Evolutionary conservation across 2,113 vertebrate genomes (phyloP), one percentile per base, ranked within the genome.

Genomic region (Bufo gargarizans): DNA sequence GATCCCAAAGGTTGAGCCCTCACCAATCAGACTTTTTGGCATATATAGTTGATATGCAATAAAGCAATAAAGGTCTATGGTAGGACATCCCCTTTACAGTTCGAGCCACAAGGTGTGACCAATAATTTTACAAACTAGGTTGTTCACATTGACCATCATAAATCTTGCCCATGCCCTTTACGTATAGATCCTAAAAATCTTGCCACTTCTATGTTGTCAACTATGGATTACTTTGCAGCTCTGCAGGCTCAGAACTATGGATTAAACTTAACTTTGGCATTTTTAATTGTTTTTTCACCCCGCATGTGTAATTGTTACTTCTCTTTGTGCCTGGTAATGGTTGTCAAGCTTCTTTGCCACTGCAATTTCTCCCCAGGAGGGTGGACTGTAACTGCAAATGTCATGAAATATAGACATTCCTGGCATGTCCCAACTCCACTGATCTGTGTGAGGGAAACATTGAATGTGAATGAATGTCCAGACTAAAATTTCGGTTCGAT

Each of bases 331-430:
- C 49, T 53, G 49, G 76, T 74, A 74, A 47, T 74, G 71, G 71
- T 74, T 74, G 71, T 72, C 45, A 49, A 33, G 43, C 43, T 8
- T 74, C 76, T 53, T 19, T 53, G 47, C 47, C 1, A 20, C 17
- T 77, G 47, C 49, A 77, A 77, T 77, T 77, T 77, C 19, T 77
- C 19, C 74, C 76, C 49, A 4, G 76, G 76, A 77, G 76, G 19
- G 49, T 10, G 76, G 49, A n/a, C 76, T n/a, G 47, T 77, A 53
- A n/a, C 45, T 16, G 72, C 16, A 76, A 7, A 49, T 13, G 45
- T 76, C 72, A 76, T 49, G 43, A 19, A 49, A 16, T 17, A 76
- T 17, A 19, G 45, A 76, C 47, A 77, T 53, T 77, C 47, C 76
- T 53, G 7, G 49, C 49, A n/a, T 53, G 76, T 77, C 76, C 9